Conservation (phyloP, 2,113 vertebrate genomes). For the Microcebus lehilahytsara region DNA sequence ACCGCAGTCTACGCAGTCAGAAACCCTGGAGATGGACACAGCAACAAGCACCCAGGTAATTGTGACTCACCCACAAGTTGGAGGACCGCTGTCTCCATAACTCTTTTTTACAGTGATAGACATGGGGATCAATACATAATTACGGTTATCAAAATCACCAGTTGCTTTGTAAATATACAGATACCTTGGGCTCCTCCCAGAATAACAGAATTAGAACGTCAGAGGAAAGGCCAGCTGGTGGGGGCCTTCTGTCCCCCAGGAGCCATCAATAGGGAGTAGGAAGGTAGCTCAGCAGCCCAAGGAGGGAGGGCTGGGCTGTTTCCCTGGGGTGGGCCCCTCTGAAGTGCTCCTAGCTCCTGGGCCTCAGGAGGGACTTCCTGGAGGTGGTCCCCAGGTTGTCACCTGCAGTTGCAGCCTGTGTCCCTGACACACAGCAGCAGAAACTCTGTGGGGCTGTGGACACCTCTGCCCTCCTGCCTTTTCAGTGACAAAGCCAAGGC, state of each 20-base stretch:
- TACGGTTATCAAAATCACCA: background rate
- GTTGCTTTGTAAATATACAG: background rate
- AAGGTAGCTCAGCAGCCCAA: background rate
- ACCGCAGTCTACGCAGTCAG: no score
- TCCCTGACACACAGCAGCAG: background rate
- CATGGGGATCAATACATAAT: background rate
- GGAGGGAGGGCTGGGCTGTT: background rate
- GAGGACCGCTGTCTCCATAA: background rate
- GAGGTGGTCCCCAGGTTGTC: background rate
- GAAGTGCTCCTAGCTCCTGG: background rate
- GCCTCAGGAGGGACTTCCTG: background rate
- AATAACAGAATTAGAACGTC: background rate
- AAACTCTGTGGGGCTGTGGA: background rate
- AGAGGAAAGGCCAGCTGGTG: background rate
- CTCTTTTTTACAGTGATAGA: background rate
- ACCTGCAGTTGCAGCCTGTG: background rate
- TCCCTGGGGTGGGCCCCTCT: background rate
- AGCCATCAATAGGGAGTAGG: background rate
- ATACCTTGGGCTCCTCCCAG: background rate
- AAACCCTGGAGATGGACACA: background rate
- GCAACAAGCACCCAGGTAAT: background rate
- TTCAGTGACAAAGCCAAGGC: background rate
- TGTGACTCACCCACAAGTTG: no score
- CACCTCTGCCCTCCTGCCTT: no score
- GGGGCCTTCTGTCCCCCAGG: accelerated